Conservation (phyloP, 37 sponge, comb jelly and placozoan species). For the Tethya wilhelma region DNA sequence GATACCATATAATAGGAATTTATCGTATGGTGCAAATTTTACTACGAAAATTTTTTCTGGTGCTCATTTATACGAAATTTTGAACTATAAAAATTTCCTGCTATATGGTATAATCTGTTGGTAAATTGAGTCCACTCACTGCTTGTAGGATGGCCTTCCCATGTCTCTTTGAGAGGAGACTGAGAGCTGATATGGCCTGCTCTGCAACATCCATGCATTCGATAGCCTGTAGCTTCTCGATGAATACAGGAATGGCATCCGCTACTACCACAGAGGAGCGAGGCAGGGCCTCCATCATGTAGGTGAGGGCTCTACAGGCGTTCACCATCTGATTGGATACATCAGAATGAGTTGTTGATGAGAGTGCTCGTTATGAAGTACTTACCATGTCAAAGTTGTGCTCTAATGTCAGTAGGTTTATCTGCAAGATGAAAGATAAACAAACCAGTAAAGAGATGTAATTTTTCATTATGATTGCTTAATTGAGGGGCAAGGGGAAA, state of each 20-base stretch:
- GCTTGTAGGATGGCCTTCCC: constrained; percentile 85
- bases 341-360: neutral
- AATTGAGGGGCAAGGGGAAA: too few relatives aligned
- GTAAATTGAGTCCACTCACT: too few relatives aligned
- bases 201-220: constrained; percentile 99
- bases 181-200: constrained; percentile 93
- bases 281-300: constrained; percentile 98
- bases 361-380: neutral
- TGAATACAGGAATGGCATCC: constrained; percentile 77
- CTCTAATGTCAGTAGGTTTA: constrained; percentile 77
- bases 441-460: too few relatives aligned
- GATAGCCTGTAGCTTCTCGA: constrained; percentile 85
- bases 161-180: constrained; percentile 84
- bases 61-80: too few relatives aligned
- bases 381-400: constrained; percentile 96
- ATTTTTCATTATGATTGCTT: too few relatives aligned
- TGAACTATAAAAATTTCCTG: too few relatives aligned
- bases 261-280: constrained; percentile 71
- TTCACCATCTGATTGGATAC: constrained; percentile 72
- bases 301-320: constrained; percentile 94
- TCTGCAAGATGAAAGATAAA: too few relatives aligned
- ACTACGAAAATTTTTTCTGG: too few relatives aligned
- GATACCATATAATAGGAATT: too few relatives aligned
- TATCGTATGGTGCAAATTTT: too few relatives aligned
- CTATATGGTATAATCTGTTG: too few relatives aligned